Evolutionary conservation across 2,113 vertebrate species (phyloP), one percentile per base, ranked within the genome.

Genomic region (Callopanchax toddi): DNA sequence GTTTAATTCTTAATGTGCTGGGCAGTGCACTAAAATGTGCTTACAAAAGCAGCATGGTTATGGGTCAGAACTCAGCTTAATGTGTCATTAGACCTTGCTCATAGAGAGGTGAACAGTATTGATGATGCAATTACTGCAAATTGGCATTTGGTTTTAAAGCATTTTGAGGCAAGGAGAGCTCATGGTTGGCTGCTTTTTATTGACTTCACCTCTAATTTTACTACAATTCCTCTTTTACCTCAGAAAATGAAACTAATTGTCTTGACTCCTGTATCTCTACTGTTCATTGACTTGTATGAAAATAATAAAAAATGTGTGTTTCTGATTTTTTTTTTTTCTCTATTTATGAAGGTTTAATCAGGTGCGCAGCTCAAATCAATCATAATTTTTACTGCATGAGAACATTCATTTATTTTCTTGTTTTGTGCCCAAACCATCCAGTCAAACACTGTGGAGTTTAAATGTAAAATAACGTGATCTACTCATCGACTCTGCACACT

Each of bases 111-210:
- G 22, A 25, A 45, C 42, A 5, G 42, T 45, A 59, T 45, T 34
- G 56, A 59, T 59, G 25, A 32, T 32, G 56, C 25, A 13, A 18
- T n/a, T 26, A 42, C 54, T 42, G 15, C 4, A 22, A 57, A 29
- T 20, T 20, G 18, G 10, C 8, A 23, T 17, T 29, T 34, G 25
- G 3, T 44, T 44, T 32, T 15, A 18, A 54, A 36, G 45, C 25
- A 20, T 57, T 5, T 57, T 29, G 11, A 57, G 23, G 22, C 17
- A 29, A n/a, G n/a, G 23, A 59, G 7, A 59, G 3, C n/a, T 43
- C 10, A 26, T 43, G 22, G 16, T 43, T 20, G 23, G 10, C 5
- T 43, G 36, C 20, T 45, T 45, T 32, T 34, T 4, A 59, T 45
- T 59, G 56, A 59, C 40, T 57, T 44, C n/a, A 1, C 7, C 25